Evolutionary conservation across 2,797 vertebrate genomes (phyloP).

Genomic region (Sebastes kiyomatsui): DNA sequence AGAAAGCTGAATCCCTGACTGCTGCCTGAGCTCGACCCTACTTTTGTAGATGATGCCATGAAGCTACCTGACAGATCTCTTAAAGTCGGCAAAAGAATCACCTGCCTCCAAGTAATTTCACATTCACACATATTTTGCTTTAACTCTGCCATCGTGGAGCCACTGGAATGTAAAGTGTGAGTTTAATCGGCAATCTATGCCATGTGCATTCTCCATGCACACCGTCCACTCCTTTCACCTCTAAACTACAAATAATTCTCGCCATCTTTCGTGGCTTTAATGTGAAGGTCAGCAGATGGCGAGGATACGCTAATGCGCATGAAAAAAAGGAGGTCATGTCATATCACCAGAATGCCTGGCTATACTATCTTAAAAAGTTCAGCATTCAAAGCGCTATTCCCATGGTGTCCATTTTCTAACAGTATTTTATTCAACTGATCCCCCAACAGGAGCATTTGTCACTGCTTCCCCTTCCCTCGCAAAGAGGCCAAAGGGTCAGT

Average conservation of each 20-base stretch:
- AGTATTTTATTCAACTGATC: background rate
- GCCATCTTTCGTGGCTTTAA: slow-evolving; percentile 25
- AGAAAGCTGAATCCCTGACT: background rate
- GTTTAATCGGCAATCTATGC: background rate
- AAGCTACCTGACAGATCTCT: background rate
- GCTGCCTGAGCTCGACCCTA: background rate
- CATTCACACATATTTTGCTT: background rate
- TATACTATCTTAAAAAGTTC: background rate
- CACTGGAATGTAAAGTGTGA: background rate
- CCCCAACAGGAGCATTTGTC: background rate
- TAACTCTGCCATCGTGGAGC: background rate
- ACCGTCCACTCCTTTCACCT: slow-evolving; percentile 21
- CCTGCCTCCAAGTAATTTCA: background rate
- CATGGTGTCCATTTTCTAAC: background rate
- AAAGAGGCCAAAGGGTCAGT: slow-evolving; percentile 16
- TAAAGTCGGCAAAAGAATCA: background rate
- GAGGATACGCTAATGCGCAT: slow-evolving; percentile 17
- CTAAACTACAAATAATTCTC: slow-evolving; percentile 26
- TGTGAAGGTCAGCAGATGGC: slow-evolving; percentile 56
- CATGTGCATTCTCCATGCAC: background rate
- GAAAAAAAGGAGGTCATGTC: background rate
- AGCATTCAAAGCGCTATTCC: background rate
- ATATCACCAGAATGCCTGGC: slow-evolving; percentile 15
- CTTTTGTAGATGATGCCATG: background rate
- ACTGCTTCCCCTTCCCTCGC: background rate